Evolutionary conservation across 2,113 vertebrate species (phyloP).

Genomic region (Ptilonorhynchus violaceus): DNA sequence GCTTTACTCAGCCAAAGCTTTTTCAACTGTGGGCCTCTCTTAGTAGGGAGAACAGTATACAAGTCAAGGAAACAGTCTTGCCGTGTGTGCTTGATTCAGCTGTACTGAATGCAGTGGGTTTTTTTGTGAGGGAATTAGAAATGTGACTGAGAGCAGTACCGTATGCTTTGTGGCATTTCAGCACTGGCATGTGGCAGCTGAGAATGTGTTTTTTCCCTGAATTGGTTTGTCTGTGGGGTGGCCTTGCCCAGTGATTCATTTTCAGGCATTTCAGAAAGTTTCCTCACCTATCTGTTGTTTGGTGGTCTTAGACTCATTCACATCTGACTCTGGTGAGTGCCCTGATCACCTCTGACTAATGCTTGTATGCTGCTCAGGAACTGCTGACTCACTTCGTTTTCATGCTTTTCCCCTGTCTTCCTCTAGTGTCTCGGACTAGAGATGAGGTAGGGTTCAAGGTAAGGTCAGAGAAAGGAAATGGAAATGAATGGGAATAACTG

Average conservation of each 20-base stretch:
- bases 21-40: neutral
- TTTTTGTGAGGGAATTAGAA: neutral
- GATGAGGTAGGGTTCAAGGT: neutral
- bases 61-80: neutral
- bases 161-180: neutral
- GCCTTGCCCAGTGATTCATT: neutral
- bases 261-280: neutral
- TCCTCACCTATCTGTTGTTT: neutral
- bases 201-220: neutral
- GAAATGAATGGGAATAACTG: neutral
- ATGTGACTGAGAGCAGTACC: neutral
- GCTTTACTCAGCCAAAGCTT: neutral
- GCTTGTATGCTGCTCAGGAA: neutral
- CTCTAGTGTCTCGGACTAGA: neutral
- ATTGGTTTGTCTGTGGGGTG: neutral
- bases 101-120: neutral
- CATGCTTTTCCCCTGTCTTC: neutral
- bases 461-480: neutral
- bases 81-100: neutral
- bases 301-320: neutral
- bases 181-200: neutral
- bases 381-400: slow-evolving; percentile 44
- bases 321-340: neutral
- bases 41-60: neutral
- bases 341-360: slow-evolving; percentile 1